Percentiles rank a stretch among this genome's conserved stretches.
Conservation (phyloP, 2,888 invertebrate genomes). For the Phrixothrix hirtus region DNA sequence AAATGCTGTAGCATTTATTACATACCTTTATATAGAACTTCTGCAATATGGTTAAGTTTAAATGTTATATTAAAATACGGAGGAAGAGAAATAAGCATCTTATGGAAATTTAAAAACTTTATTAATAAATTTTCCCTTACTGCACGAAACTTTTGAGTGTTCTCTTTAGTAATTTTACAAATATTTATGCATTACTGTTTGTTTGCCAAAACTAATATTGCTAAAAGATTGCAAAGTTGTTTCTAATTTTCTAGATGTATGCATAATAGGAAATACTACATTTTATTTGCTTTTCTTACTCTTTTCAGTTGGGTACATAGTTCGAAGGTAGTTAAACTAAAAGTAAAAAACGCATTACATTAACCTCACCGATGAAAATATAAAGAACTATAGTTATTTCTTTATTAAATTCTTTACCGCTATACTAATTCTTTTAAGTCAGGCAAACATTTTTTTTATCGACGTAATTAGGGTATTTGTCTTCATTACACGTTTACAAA, state of each 20-base stretch:
- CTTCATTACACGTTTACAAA: no score
- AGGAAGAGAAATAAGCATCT: constrained; percentile 31
- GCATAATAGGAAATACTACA: no score
- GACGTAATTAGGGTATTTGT: no score
- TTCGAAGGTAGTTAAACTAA: no score
- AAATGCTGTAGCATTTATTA: constrained; percentile 27
- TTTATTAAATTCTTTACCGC: no score
- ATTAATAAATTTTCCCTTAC: constrained; percentile 33
- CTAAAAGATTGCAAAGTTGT: constrained; percentile 8
- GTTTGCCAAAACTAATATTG: constrained; percentile 23
- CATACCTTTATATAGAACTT: constrained; percentile 23
- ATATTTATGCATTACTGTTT: constrained; percentile 30
- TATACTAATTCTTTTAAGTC: no score
- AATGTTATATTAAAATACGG: constrained; percentile 33
- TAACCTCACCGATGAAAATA: neutral
- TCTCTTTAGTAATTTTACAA: constrained; percentile 30
- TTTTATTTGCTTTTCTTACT: no score
- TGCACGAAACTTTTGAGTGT: constrained; percentile 28
- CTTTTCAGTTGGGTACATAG: no score
- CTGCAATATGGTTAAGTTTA: constrained; percentile 32
- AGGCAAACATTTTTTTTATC: no score
- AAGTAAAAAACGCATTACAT: no score
- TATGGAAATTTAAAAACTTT: constrained; percentile 33
- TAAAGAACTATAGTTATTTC: no score
- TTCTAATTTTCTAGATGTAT: no score